Evolutionary conservation across 2,888 invertebrate species (phyloP).

Genomic region (Drosophila rubida): DNA sequence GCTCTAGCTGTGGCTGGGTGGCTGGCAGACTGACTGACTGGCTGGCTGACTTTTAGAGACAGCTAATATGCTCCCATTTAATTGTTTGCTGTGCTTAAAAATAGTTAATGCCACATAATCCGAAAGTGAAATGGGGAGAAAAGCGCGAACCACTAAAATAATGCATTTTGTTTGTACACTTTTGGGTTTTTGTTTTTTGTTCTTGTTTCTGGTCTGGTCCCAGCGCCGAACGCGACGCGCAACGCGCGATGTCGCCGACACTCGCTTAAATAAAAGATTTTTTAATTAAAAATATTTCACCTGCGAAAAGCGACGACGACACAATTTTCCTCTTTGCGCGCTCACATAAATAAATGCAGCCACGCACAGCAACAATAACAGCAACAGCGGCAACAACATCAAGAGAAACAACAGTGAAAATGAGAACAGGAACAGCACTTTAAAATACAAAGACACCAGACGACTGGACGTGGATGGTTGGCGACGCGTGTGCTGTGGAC

Average conservation of each 20-base stretch:
- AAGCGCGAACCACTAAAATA: constrained; percentile 25
- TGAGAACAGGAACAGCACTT: constrained; percentile 71
- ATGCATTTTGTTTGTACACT: constrained; percentile 45
- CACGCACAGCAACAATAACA: constrained; percentile 27
- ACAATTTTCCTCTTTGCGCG: constrained; percentile 31
- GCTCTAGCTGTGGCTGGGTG: not conserved
- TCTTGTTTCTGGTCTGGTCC: not conserved
- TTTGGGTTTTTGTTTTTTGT: not conserved
- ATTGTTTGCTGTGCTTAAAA: constrained; percentile 32
- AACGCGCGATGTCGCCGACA: constrained; percentile 51
- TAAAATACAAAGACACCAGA: constrained; percentile 73
- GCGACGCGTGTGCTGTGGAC: not conserved
- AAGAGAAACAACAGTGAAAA: constrained; percentile 34
- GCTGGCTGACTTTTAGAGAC: constrained; percentile 7
- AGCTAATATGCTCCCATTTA: constrained; percentile 34
- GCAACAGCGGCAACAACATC: constrained; percentile 17
- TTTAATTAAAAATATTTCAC: constrained; percentile 79
- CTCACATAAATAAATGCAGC: constrained; percentile 25
- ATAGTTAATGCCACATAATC: constrained; percentile 58
- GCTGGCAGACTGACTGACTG: not conserved
- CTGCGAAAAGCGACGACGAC: constrained; percentile 64
- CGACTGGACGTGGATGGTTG: constrained; percentile 26
- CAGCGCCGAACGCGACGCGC: constrained; percentile 21
- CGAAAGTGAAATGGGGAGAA: constrained; percentile 15
- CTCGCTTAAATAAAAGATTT: constrained; percentile 80